phyloP scores from a whole-genome alignment of 92 coral and sea anemone genomes.

The Epizoanthus illoricatus region DNA sequence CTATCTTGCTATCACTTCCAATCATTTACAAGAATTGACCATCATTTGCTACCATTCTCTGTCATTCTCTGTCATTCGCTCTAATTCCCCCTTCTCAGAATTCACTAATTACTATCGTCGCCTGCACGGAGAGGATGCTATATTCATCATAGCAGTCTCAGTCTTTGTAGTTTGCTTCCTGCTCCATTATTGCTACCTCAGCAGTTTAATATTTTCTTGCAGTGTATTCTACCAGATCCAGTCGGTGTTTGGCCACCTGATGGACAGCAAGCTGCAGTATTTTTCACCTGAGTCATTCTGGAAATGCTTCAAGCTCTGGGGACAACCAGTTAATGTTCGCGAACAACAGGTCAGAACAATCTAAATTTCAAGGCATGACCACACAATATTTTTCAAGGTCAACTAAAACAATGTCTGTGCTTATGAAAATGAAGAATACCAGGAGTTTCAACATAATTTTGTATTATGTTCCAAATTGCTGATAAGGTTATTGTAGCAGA shows the following conservation, averaged over 20 bases:
- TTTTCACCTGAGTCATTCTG: constrained; percentile 85
- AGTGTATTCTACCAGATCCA: constrained; percentile 85
- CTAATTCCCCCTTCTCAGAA: too few species aligned
- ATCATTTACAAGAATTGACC: too few species aligned
- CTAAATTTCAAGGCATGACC: neutral
- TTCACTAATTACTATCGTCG: too few species aligned
- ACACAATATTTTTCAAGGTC: neutral
- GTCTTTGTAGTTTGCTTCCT: neutral
- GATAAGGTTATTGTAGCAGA: too few species aligned
- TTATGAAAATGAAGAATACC: too few species aligned
- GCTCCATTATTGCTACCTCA: neutral
- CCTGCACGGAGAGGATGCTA: too few species aligned
- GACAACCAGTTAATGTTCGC: constrained; percentile 91
- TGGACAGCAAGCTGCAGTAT: constrained; percentile 87
- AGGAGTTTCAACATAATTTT: too few species aligned
- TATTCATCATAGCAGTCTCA: neutral
- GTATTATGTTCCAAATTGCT: too few species aligned
- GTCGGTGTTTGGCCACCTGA: constrained; percentile 83
- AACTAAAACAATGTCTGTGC: too few species aligned
- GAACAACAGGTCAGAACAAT: constrained; percentile 70
- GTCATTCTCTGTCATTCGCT: too few species aligned
- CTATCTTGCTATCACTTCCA: too few species aligned
- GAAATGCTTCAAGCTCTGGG: constrained; percentile 91
- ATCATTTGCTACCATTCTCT: too few species aligned
- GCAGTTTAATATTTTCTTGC: neutral